Evolutionary conservation across 1,140 invertebrate species (phyloP).

Genomic region (Drosophila yakuba): DNA sequence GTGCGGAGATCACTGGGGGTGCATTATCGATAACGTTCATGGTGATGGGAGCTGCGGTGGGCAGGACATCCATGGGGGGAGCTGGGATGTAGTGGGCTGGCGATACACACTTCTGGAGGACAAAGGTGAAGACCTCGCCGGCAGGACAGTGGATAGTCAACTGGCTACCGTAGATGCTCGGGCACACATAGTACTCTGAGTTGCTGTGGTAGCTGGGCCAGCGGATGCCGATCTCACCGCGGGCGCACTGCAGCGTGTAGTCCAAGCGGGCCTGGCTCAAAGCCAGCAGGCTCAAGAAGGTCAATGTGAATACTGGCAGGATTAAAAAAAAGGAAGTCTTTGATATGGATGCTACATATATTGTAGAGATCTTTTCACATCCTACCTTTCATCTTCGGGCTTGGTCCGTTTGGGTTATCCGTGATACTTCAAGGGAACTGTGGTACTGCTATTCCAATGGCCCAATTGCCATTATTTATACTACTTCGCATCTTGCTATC

Average conservation of each 20-base stretch:
- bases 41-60: slow-evolving; percentile 58
- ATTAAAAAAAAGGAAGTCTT: neutral
- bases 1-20: slow-evolving; percentile 46
- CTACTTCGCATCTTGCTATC: slow-evolving; percentile 41
- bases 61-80: slow-evolving; percentile 60
- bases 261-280: slow-evolving; percentile 61
- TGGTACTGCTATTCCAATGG: slow-evolving; percentile 59
- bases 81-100: slow-evolving; percentile 70
- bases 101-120: slow-evolving; percentile 67
- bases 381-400: slow-evolving; percentile 65
- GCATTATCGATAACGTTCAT: slow-evolving; percentile 42
- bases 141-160: slow-evolving; percentile 63
- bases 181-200: slow-evolving; percentile 77
- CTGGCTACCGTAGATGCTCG: slow-evolving; percentile 49
- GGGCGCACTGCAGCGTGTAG: slow-evolving; percentile 69
- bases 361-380: neutral
- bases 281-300: slow-evolving; percentile 62
- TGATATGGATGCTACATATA: neutral
- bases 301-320: slow-evolving; percentile 60
- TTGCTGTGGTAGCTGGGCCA: slow-evolving; percentile 81
- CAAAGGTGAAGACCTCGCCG: slow-evolving; percentile 79
- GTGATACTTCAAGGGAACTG: slow-evolving; percentile 54
- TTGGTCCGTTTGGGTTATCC: slow-evolving; percentile 49
- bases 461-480: slow-evolving; percentile 73
- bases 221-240: slow-evolving; percentile 72